Evolutionary conservation across 2,888 invertebrate genomes (phyloP), one percentile per base, ranked within the genome.

Genomic region (Oscheius onirici): DNA sequence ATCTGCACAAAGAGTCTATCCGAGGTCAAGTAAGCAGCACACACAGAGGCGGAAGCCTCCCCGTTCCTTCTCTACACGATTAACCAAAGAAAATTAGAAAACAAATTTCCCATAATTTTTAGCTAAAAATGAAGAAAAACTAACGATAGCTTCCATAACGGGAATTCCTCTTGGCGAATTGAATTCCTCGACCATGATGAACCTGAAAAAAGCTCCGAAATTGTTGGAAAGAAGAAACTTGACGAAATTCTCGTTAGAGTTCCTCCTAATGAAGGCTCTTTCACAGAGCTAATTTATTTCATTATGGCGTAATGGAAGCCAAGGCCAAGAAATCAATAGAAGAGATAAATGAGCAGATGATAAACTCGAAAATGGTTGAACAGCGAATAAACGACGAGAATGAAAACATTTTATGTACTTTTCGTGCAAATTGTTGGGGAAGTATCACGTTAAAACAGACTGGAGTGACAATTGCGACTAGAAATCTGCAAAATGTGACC

Each of bases 91-190:
- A n/a, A n/a, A n/a, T n/a, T n/a, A n/a, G n/a, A 26, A 26, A 34
- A 10, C 40, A 5, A 15, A 3, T 34, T 57, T 13, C 5, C 8
- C 58, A 17, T 41, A 40, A 22, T 17, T 46, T 46, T 22, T 58
- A 17, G 17, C 3, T 34, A 11, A 5, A 28, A 51, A 66, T 66
- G 5, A 26, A 43, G 51, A 28, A 51, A 44, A 22, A 60, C 70
- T 40, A 58, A 74, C 74, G 15, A 77, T 65, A 43, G 72, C 74
- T 28, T 74, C 75, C 70, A 72, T 75, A 3, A 49, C 49, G 11
- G 77, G 77, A 46, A 77, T 73, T 69, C 77, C 77, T 5, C 73
- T 28, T 17, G 61, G 57, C 52, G 76, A 76, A 22, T 34, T 40
- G n/a, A 61, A 46, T 49, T 34, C 52, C 13, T 68, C 68, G 17